Evolutionary conservation across 2,797 vertebrate species (phyloP).

Genomic region (Urosaurus nigricauda): DNA sequence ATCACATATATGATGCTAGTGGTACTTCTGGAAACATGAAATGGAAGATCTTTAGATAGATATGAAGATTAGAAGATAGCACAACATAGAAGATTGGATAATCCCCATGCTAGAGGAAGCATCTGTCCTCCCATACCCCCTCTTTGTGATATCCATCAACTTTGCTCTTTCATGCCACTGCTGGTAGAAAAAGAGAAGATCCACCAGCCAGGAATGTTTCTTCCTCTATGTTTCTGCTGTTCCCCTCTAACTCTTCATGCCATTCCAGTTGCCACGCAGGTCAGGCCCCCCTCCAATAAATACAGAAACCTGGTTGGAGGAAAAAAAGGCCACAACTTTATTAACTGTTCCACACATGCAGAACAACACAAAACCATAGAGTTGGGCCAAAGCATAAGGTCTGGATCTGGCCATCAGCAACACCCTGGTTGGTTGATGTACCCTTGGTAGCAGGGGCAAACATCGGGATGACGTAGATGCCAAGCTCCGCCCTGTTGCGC

Average conservation of each 20-base stretch:
- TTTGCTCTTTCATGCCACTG: neutral
- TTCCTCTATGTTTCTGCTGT: neutral
- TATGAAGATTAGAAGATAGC: neutral
- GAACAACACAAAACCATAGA: too few relatives aligned
- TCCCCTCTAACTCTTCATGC: neutral
- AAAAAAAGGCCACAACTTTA: too few relatives aligned
- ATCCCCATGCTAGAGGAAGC: neutral
- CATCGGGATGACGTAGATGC: too few relatives aligned
- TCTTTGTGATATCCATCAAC: neutral
- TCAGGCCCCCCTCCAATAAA: too few relatives aligned
- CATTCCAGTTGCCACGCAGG: too few relatives aligned
- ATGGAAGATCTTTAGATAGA: neutral
- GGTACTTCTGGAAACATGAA: neutral
- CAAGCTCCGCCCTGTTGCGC: too few relatives aligned
- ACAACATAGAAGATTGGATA: neutral
- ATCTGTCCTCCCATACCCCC: neutral
- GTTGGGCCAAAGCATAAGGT: too few relatives aligned
- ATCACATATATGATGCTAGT: neutral
- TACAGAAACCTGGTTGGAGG: too few relatives aligned
- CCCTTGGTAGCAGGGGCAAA: too few relatives aligned
- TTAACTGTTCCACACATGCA: too few relatives aligned
- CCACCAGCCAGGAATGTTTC: neutral
- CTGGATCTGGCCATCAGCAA: too few relatives aligned
- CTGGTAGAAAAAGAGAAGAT: neutral
- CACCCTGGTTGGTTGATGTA: too few relatives aligned